These are phyloP conservation scores for Parelbella ahira DNA, from an alignment of 2,888 invertebrate genomes.

Conservation along the genomic window DNA sequence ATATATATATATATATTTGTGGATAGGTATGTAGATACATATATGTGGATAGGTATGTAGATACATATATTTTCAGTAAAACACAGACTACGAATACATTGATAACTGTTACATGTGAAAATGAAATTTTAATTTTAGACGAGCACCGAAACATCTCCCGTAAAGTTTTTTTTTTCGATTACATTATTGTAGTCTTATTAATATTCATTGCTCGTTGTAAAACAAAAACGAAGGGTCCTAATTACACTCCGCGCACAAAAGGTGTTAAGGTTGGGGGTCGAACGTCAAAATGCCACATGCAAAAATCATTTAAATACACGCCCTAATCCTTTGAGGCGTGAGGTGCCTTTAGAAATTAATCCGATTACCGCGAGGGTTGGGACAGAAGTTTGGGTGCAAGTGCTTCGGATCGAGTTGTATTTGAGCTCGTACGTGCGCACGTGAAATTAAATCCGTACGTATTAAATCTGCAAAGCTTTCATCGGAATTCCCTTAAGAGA, in stretches of 20 bases:
- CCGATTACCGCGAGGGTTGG: conserved; percentile 58
- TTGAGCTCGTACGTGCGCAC: conserved; percentile 3
- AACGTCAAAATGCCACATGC: conserved; percentile 59
- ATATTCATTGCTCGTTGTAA: conserved; percentile 70
- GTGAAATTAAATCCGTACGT: conserved; percentile 13
- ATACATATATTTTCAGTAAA: too few species aligned
- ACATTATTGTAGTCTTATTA: conserved; percentile 39
- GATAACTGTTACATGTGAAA: too few species aligned
- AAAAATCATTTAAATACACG: conserved; percentile 63
- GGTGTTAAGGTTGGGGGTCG: conserved; percentile 51
- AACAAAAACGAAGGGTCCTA: conserved; percentile 55
- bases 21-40: too few species aligned
- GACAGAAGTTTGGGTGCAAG: conserved; percentile 29
- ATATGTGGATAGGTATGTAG: too few species aligned
- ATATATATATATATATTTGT: too few species aligned
- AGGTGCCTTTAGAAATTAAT: conserved; percentile 64
- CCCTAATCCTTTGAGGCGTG: conserved; percentile 46
- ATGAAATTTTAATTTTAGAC: too few species aligned
- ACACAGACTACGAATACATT: too few species aligned
- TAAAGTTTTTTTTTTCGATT: conserved; percentile 36
- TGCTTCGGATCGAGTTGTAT: conserved; percentile 16
- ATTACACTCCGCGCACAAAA: conserved; percentile 46
- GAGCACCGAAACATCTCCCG: conserved; percentile 12
- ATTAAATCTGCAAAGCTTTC: conserved; percentile 3
- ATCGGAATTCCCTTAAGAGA: conserved; percentile 7